These are phyloP conservation scores for Callimorpha dominula DNA, from an alignment of 2,888 invertebrate species.

Conservation along the genomic window DNA sequence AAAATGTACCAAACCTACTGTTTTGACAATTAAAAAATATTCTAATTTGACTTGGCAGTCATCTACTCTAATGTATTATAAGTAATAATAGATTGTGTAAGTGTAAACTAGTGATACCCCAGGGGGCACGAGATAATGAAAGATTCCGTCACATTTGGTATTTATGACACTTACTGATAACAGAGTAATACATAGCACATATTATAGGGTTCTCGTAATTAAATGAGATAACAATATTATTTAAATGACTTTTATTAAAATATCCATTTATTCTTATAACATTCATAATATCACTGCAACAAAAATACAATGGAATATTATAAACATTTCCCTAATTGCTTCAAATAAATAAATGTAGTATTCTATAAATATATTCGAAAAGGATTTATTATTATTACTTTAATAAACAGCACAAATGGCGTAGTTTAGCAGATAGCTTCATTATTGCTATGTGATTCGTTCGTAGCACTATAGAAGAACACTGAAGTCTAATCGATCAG, in stretches of 20 bases:
- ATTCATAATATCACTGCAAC: slow-evolving; percentile 87
- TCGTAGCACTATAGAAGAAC: slow-evolving; percentile 33
- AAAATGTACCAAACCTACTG: too few relatives aligned
- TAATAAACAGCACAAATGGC: slow-evolving; percentile 49
- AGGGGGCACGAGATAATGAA: slow-evolving; percentile 8
- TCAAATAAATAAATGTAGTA: slow-evolving; percentile 79
- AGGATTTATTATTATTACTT: slow-evolving; percentile 53
- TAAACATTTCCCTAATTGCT: slow-evolving; percentile 84
- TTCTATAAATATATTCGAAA: slow-evolving; percentile 75
- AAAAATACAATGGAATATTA: slow-evolving; percentile 87
- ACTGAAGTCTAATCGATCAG: slow-evolving; percentile 44
- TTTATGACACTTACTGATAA: slow-evolving; percentile 29
- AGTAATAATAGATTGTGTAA: neutral
- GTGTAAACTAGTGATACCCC: neutral
- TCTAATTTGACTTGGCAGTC: too few relatives aligned
- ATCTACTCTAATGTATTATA: neutral
- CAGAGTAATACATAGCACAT: neutral
- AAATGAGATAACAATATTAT: slow-evolving; percentile 71
- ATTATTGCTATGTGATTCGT: slow-evolving; percentile 55
- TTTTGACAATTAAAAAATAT: too few relatives aligned
- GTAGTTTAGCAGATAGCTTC: slow-evolving; percentile 55
- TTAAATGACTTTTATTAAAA: slow-evolving; percentile 87
- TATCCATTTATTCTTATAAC: slow-evolving; percentile 87
- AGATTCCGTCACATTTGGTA: slow-evolving; percentile 29
- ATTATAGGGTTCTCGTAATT: slow-evolving; percentile 1